Evolutionary conservation across 2,797 vertebrate genomes (phyloP).

Genomic region (Mergus octosetaceus): DNA sequence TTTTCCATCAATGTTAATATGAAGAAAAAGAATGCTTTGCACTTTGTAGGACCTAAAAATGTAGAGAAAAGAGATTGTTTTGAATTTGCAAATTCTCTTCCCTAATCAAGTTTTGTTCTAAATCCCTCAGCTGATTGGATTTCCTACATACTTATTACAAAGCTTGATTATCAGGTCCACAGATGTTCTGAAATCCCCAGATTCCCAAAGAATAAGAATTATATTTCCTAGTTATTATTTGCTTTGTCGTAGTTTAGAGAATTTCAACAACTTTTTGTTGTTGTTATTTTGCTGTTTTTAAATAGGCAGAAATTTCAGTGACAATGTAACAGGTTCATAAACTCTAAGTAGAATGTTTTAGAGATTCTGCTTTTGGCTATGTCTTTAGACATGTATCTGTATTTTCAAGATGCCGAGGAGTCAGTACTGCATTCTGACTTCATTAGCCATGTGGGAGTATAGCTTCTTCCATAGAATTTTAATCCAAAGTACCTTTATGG

Average conservation of each 20-base stretch:
- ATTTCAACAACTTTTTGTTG: background rate
- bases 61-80: background rate
- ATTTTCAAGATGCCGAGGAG: background rate
- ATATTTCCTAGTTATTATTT: background rate
- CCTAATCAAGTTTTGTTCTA: background rate
- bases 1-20: background rate
- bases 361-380: background rate
- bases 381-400: background rate
- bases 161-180: accelerated
- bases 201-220: background rate
- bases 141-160: background rate
- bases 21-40: background rate
- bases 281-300: background rate
- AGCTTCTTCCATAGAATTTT: background rate
- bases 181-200: background rate
- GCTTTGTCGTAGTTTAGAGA: background rate
- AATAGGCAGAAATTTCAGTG: background rate
- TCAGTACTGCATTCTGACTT: background rate
- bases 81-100: background rate
- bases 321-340: background rate
- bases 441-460: background rate
- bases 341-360: background rate
- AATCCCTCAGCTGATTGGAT: background rate
- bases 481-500: background rate
- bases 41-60: background rate